Base-by-base conservation (phyloP, 1,140 invertebrate genomes). In the Leucophenga varia region DNA sequence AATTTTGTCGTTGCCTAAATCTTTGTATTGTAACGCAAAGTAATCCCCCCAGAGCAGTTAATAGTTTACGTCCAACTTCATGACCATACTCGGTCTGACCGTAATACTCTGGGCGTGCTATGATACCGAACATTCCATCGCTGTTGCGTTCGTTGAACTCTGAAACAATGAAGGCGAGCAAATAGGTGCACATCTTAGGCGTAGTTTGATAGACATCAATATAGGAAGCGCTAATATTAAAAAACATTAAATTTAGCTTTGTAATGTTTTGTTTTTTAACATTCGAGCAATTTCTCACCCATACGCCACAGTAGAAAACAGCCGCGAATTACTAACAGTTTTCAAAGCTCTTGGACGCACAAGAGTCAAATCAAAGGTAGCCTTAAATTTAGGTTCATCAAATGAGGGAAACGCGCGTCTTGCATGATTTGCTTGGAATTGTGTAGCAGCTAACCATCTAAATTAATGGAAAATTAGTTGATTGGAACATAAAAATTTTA, bases 361-460 rank as follows among this genome's bases (percentile, higher is more conserved):
- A 2, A 94, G 70, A 1, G 80, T 81, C 2, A 93, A 61, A 18
- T 73, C 79, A 60, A 92, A 96, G 1, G 77, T 81, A 3, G 92
- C 88, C 72, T 95, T 95, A 37, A 94, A 82, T 1, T 84, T 82
- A 0, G 91, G 91, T 60, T 96, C 93, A 71, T 96, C 93, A 69
- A 93, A 91, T 71, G 91, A 95, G 0, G 93, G 93, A 59, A 96
- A 95, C 0, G 91, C 89, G 28, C 84, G 79, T 30, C 93, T 80
- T 0, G 93, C 93, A 67, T 88, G 84, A 1, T 87, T 86, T 2
- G 91, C 84, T 63, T 93, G 86, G 59, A 95, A 86, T 64, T 95
- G 91, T 19, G 92, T 93, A 1, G 82, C 79, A 1, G 82, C 79
- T 34, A 91, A 75, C 65, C 80, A 82, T 47, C 85, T 87, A 49